These are phyloP conservation scores for Geotrupes spiniger DNA, from an alignment of 2,888 invertebrate species.

Conservation along the genomic window DNA sequence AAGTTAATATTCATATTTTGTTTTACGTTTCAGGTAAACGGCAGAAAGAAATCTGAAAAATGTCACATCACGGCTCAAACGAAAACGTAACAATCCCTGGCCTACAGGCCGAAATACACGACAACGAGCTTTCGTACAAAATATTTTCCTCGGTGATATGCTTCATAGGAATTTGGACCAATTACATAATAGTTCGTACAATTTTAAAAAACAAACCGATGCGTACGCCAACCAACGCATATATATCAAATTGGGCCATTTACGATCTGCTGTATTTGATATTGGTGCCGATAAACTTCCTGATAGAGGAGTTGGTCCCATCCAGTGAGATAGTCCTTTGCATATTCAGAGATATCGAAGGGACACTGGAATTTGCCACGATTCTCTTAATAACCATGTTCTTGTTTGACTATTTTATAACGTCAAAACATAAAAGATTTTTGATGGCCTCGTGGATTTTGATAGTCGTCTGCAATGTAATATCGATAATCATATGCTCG, in stretches of 20 bases:
- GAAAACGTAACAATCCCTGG: not conserved
- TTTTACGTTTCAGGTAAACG: no score
- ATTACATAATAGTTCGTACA: conserved; percentile 21
- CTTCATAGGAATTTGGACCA: conserved; percentile 21
- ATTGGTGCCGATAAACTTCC: conserved; percentile 19
- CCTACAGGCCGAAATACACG: not conserved
- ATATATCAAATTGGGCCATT: conserved; percentile 22
- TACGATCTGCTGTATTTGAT: conserved; percentile 21
- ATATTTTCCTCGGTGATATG: conserved; percentile 21
- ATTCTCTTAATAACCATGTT: conserved; percentile 20
- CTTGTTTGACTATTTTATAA: conserved; percentile 21
- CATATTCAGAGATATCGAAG: conserved; percentile 20
- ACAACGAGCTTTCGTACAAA: conserved; percentile 13
- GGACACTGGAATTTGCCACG: conserved; percentile 20
- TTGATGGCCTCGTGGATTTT: conserved; percentile 18
- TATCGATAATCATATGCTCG: conserved; percentile 18
- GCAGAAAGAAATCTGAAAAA: no score
- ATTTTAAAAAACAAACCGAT: conserved; percentile 21
- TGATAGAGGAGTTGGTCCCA: conserved; percentile 11
- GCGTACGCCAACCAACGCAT: conserved; percentile 21
- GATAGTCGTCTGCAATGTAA: conserved; percentile 16
- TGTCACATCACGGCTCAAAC: not conserved
- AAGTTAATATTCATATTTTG: no score
- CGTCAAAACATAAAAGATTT: conserved; percentile 18
- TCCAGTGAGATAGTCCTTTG: conserved; percentile 11